phyloP scores from a whole-genome alignment of 2,113 vertebrate species.

The Oxygymnocypris stewartii region DNA sequence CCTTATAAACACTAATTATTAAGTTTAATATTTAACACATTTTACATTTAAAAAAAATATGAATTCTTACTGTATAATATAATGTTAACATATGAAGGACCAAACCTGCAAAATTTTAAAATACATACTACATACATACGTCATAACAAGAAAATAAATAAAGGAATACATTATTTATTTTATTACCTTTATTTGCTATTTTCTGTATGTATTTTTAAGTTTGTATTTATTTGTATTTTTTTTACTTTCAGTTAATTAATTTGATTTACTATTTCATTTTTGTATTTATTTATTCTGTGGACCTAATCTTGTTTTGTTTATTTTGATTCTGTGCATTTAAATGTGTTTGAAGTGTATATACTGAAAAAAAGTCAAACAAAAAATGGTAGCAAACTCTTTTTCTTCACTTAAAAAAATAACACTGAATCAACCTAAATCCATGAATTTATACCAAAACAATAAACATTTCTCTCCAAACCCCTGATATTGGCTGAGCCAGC shows the following conservation, averaged over 20 bases:
- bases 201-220: no score
- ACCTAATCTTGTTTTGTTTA: not conserved
- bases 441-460: not conserved
- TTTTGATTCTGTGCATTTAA: not conserved
- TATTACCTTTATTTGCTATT: no score
- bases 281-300: no score
- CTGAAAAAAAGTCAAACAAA: not conserved
- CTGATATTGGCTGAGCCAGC: not conserved
- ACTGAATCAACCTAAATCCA: not conserved
- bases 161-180: no score
- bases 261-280: no score
- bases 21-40: no score
- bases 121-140: no score
- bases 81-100: not conserved
- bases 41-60: not conserved
- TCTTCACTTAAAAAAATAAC: not conserved
- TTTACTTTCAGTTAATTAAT: no score
- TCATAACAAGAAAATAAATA: no score
- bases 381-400: not conserved
- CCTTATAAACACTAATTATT: not conserved
- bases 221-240: no score
- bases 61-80: not conserved
- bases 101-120: no score
- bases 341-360: not conserved
- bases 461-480: not conserved